A percentile compares a stretch with the other conserved stretches of the same genome.
Conservation (phyloP, 2,113 vertebrate species). For the Euleptes europaea region DNA sequence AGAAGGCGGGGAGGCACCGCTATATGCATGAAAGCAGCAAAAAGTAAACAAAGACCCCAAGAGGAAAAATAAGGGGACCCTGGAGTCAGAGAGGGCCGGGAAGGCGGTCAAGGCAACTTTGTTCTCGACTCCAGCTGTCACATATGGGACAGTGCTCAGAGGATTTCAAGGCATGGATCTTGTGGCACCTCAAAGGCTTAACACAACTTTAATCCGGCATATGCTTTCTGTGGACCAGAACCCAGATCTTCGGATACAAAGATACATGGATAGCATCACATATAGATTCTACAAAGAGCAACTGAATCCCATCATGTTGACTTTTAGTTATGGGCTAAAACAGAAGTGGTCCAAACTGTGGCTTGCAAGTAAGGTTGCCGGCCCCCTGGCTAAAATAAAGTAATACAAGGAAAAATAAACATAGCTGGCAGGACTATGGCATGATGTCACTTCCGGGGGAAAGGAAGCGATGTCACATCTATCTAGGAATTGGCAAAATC, state of each 20-base stretch:
- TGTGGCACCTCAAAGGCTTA: too few relatives aligned
- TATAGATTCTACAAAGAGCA: neutral
- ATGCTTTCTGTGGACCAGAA: too few relatives aligned
- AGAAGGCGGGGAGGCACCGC: slow-evolving; percentile 37
- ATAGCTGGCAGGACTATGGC: too few relatives aligned
- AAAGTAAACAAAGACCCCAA: slow-evolving; percentile 3
- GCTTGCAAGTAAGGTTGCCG: neutral
- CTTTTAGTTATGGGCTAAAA: neutral
- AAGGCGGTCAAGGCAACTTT: fast-evolving
- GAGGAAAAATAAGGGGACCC: neutral
- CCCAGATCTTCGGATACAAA: too few relatives aligned
- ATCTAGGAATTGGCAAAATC: too few relatives aligned
- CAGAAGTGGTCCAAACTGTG: neutral
- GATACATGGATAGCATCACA: neutral
- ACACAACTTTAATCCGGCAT: too few relatives aligned
- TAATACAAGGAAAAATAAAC: too few relatives aligned
- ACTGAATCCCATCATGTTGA: neutral
- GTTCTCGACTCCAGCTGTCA: neutral
- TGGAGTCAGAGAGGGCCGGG: neutral
- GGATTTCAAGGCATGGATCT: fast-evolving
- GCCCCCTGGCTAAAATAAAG: too few relatives aligned
- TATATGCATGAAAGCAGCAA: slow-evolving; percentile 34
- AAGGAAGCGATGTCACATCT: too few relatives aligned
- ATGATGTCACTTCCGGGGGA: too few relatives aligned
- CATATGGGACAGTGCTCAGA: neutral